Evolutionary conservation across 2,888 invertebrate species (phyloP), one percentile per base, ranked within the genome.

Genomic region (Cantharis rufa): DNA sequence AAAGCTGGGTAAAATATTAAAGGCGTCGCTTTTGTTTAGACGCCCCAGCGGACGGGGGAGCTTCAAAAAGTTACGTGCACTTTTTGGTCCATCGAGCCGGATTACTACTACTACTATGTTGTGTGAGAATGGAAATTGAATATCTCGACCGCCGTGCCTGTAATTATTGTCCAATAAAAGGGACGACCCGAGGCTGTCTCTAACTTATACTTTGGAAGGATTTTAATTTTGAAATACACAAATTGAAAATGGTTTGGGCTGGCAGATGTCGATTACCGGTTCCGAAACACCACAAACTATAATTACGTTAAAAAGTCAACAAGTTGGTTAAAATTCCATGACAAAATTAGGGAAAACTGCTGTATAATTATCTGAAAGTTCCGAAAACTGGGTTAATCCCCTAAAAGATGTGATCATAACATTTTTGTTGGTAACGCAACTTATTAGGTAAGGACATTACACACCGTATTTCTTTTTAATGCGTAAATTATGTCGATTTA

Each of bases 401-500:
- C n/a, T 48, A 48, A n/a, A 32, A 32, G 11, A 32, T 13, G 28
- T 11, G 1, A 10, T 18, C 18, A 18, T 18, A 18, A 2, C 2
- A 18, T 18, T 18, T 18, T 2, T 18, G n/a, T 13, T 13, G 10
- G 32, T 48, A 48, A n/a, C 48, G 48, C n/a, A 7, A n/a, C 48
- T n/a, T 48, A 48, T 48, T 48, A 48, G 48, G 48, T n/a, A 48
- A 66, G 9, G 21, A 24, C 13, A 66, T 66, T 66, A 66, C 64
- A 66, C 64, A n/a, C 64, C 64, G 24, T 24, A 66, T 66, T 66
- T 66, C 24, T 21, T n/a, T 24, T 66, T 66, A 16, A 66, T 66
- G 21, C 64, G 24, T 66, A 24, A 18, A 66, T 66, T 66, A 66
- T 24, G 64, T 62, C 16, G 32, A 74, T 70, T 74, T 62, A 74